Evolutionary conservation across 2,888 invertebrate genomes (phyloP).

Genomic region (Isotomurus palustris): DNA sequence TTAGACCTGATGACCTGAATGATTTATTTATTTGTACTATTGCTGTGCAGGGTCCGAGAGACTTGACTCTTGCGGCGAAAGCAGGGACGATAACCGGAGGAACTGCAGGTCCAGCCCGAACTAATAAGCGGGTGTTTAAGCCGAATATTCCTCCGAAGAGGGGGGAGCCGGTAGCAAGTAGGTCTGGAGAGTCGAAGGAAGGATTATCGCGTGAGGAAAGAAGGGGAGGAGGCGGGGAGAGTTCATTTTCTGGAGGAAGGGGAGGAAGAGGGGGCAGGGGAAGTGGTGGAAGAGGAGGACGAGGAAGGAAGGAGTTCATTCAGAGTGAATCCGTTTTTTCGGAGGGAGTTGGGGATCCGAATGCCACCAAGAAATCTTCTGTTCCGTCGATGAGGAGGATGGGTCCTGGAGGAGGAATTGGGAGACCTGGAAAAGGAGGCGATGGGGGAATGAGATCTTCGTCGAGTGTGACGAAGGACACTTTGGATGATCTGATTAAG

Average conservation of each 20-base stretch:
- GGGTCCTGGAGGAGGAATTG: constrained; percentile 1
- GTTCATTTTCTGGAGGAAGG: not conserved
- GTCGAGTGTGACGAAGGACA: not conserved
- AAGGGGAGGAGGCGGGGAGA: not conserved
- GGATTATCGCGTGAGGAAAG: not conserved
- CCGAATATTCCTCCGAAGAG: constrained; percentile 10
- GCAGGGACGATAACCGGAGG: not conserved
- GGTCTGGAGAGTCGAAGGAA: not conserved
- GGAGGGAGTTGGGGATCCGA: not conserved
- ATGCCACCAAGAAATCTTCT: not conserved
- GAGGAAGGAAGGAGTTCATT: not conserved
- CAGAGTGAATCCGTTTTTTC: constrained; percentile 5
- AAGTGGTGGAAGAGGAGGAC: constrained; percentile 1
- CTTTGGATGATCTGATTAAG: constrained; percentile 2
- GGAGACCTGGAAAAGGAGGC: not conserved
- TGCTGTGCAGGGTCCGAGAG: not conserved
- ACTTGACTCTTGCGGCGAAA: not conserved
- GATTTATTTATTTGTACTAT: not conserved
- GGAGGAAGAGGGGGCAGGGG: constrained; percentile 3
- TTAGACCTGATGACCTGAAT: not conserved
- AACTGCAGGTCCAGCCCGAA: not conserved
- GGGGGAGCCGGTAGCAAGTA: not conserved
- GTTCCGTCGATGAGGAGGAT: not conserved
- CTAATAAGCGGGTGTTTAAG: not conserved
- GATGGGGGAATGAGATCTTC: not conserved